Base-by-base conservation (phyloP, 2,888 invertebrate genomes). In the Nezara viridula region DNA sequence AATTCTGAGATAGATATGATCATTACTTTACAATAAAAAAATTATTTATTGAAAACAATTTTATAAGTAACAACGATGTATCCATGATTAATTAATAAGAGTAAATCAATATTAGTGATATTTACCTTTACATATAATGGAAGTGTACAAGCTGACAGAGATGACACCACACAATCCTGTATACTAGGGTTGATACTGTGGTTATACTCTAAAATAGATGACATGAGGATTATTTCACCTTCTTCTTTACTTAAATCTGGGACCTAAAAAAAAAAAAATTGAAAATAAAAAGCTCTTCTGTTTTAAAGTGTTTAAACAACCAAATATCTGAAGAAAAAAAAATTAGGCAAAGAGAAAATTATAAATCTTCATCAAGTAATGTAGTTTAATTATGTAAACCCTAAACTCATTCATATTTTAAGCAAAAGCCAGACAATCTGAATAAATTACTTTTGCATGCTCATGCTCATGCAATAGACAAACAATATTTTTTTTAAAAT, bases 91-190 rank as follows among this genome's bases (percentile, higher is more conserved):
- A 60, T 60, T 27, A 27, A 37, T 77, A 40, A 2, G 0, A 21
- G 19, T 40, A 2, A 24, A 77, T 40, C 24, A 21, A 21, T 37
- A 21, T 40, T 24, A 27, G 49, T 85, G 27, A 19, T 24, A 6
- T 60, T 90, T 92, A 95, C 95, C 94, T 96, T 96, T 91, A 95
- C 95, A 92, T 95, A 95, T n/a, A 96, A 93, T 9, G 96, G 96
- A 90, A 95, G 92, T 27, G 95, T 95, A 92, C 95, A 96, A 91
- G 95, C 94, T 91, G 95, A 94, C 10, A 95, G 94, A 37, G 95
- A 95, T 90, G 88, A 32, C 88, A 94, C 92, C 85, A 94, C 94
- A 91, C 93, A 93, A 91, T 94, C 94, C 92, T 94, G 94, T 40
- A 95, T 94, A 60, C 95, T 95, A 7, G 95, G 95, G 90, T 94